Conservation (phyloP, 2,888 invertebrate species). For the Amiota minor region DNA sequence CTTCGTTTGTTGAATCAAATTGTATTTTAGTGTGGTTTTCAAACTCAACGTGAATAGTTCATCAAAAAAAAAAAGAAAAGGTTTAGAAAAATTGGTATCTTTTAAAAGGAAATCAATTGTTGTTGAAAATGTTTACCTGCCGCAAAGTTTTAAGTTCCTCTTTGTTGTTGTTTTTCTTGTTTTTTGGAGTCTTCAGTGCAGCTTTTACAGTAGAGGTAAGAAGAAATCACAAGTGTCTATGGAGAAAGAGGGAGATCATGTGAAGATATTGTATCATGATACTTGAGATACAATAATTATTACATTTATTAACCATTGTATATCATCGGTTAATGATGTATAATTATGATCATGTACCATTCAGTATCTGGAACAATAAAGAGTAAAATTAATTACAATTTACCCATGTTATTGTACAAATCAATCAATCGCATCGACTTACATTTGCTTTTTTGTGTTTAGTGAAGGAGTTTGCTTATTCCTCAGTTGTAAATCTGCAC, state of each 20-base stretch:
- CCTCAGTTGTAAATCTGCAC: slow-evolving; percentile 42
- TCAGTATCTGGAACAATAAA: too few species aligned
- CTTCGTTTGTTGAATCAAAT: neutral
- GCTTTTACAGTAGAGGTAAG: slow-evolving; percentile 11
- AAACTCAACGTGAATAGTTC: slow-evolving; percentile 55
- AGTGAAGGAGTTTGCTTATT: too few species aligned
- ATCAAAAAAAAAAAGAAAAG: slow-evolving; percentile 32
- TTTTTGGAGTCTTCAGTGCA: slow-evolving; percentile 14
- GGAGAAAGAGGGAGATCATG: too few species aligned
- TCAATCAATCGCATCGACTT: too few species aligned
- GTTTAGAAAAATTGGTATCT: slow-evolving; percentile 1
- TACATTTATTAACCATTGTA: too few species aligned
- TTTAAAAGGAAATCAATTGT: slow-evolving; percentile 5
- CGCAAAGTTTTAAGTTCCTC: neutral
- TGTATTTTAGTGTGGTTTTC: slow-evolving; percentile 59
- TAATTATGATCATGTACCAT: too few species aligned
- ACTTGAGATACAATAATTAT: too few species aligned
- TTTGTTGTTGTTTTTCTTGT: slow-evolving; percentile 15
- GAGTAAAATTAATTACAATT: too few species aligned
- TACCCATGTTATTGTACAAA: too few species aligned
- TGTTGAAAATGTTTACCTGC: neutral
- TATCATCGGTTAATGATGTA: too few species aligned
- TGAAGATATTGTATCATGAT: too few species aligned
- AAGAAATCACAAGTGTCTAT: slow-evolving; percentile 12
- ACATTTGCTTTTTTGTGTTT: too few species aligned